Evolutionary conservation across 2,113 vertebrate species (phyloP).

Genomic region (Odontesthes bonariensis): DNA sequence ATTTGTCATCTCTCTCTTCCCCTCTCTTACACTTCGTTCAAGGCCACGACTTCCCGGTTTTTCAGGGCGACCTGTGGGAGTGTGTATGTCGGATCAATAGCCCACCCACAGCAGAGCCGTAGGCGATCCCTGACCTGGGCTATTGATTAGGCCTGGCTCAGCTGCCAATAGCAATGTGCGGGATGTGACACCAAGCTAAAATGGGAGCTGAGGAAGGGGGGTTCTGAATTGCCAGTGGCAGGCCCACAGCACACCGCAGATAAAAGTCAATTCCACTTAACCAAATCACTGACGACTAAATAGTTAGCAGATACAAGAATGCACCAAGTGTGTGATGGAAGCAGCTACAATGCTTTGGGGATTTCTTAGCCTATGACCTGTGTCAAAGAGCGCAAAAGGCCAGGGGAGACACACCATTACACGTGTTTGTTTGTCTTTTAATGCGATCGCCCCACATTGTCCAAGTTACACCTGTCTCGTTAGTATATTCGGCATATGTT

Average conservation of each 20-base stretch:
- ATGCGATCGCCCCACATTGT: constrained; percentile 38
- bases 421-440: constrained; percentile 42
- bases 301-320: constrained; percentile 93
- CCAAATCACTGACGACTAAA: constrained; percentile 96
- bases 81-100: constrained; percentile 90
- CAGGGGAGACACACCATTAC: constrained; percentile 58
- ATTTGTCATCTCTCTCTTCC: constrained; percentile 62
- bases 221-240: constrained; percentile 90
- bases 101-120: constrained; percentile 84
- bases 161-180: constrained; percentile 93
- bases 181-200: constrained; percentile 86
- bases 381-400: constrained; percentile 53
- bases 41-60: constrained; percentile 71
- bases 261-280: constrained; percentile 99
- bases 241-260: constrained; percentile 87
- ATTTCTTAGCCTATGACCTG: constrained; percentile 70
- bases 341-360: constrained; percentile 72
- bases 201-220: constrained; percentile 82
- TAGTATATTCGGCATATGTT: background rate
- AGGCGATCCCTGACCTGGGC: constrained; percentile 87
- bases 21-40: constrained; percentile 35
- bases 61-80: constrained; percentile 88
- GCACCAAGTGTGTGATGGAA: constrained; percentile 76
- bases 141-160: constrained; percentile 92
- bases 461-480: constrained; percentile 26